Evolutionary conservation across 2,797 vertebrate species (phyloP), one percentile per base, ranked within the genome.

Genomic region (Chloroceryle amazona): DNA sequence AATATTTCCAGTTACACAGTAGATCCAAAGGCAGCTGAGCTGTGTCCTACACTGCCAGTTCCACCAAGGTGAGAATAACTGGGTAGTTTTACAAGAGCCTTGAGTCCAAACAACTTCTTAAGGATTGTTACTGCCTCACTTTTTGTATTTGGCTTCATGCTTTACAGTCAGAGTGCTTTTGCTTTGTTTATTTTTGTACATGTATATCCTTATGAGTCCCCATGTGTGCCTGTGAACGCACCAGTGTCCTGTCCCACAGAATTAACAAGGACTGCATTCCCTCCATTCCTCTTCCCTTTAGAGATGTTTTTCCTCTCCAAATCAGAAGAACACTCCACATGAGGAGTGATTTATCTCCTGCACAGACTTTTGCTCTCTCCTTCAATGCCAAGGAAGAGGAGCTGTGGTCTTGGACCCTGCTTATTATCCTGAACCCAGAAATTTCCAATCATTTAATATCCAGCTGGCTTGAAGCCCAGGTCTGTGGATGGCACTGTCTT

Each of bases 1-100:
- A 98, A 97, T 33, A 25, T 97, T 91, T 97, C 96, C 80, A 97
- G 96, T 90, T 98, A 98, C 39, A 98, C 97, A 6, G 62, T 90
- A 52, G 95, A 94, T 93, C 93, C 96, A 63, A 81, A 95, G 31
- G 97, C 95, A 90, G 79, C 86, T 73, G 93, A 94, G 12, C 52
- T 98, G 78, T 98, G 98, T 88, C 98, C 98, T 29, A 39, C 67
- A 4, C 94, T 98, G 10, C 98, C 98, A 5, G 98, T 98, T 86
- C 98, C 98, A 80, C 96, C 98, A 70, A 98, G 98, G 98, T 98
- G 96, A 96, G 92, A 39, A 65, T 80, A 86, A 46, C 13, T 6
- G 26, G 11, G 3, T 31, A 19, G 49, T 86, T 14, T 90, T 35
- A 47, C 35, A 41, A 49, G 17, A 21, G 35, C 31, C 49, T 61